phyloP scores from a whole-genome alignment of 2,888 invertebrate species.

The Nowickia ferox region DNA sequence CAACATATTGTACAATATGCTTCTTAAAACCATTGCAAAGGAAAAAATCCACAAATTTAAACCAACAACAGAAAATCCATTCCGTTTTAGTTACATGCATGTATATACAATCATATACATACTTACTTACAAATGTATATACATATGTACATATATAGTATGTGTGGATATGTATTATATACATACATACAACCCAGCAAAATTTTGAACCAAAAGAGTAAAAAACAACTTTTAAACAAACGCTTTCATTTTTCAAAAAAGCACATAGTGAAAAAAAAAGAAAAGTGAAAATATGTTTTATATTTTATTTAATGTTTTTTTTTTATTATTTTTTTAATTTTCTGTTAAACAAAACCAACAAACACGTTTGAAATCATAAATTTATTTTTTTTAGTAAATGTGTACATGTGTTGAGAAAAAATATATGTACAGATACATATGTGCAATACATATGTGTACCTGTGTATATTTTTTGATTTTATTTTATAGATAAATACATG shows the following conservation, averaged over 20 bases:
- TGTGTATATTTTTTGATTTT: not conserved
- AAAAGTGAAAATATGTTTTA: constrained; percentile 65
- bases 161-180: too few relatives aligned
- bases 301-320: constrained; percentile 49
- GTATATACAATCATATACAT: too few relatives aligned
- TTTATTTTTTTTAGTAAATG: constrained; percentile 16
- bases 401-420: constrained; percentile 2
- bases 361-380: constrained; percentile 62
- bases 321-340: constrained; percentile 44
- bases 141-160: too few relatives aligned
- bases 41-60: constrained; percentile 1
- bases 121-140: too few relatives aligned
- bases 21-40: constrained; percentile 1
- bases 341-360: constrained; percentile 61
- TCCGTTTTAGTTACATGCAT: not conserved
- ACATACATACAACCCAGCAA: constrained; percentile 22
- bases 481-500: constrained; percentile 16
- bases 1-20: constrained; percentile 62
- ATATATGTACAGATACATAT: not conserved
- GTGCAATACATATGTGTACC: not conserved
- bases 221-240: constrained; percentile 36
- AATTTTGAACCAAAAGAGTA: constrained; percentile 32
- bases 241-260: constrained; percentile 62
- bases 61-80: constrained; percentile 7
- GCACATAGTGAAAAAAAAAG: constrained; percentile 34